phyloP scores from a whole-genome alignment of 2,797 vertebrate species.

The Acipenser ruthenus region DNA sequence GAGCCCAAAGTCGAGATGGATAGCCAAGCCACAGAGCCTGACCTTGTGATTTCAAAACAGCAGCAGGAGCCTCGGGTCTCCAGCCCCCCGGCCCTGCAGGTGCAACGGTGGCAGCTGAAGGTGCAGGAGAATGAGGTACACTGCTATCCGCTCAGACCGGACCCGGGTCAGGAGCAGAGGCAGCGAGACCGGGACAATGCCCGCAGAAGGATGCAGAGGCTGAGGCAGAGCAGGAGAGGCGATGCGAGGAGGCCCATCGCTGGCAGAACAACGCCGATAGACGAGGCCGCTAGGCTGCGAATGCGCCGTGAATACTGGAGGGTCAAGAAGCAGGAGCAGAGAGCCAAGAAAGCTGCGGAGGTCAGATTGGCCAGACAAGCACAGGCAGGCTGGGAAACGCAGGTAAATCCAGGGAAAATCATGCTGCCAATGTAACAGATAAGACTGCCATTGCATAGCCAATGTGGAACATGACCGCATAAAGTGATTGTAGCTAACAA shows the following conservation, averaged over 20 bases:
- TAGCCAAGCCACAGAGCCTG: conserved; percentile 31
- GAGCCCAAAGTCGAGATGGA: conserved; percentile 26
- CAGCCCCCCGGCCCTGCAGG: background rate
- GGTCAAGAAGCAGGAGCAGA: conserved; percentile 17
- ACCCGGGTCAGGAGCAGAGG: conserved; percentile 13
- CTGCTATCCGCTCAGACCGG: conserved; percentile 41
- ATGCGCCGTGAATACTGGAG: background rate
- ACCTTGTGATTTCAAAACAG: conserved; percentile 3
- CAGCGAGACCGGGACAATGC: too few species aligned
- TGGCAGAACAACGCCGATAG: too few species aligned
- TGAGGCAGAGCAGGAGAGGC: too few species aligned
- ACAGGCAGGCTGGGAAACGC: background rate
- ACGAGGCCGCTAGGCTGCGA: too few species aligned
- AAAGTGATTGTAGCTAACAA: too few species aligned
- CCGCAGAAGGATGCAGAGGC: too few species aligned
- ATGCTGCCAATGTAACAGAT: too few species aligned
- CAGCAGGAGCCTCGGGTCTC: conserved; percentile 29
- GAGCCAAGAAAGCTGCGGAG: conserved; percentile 10
- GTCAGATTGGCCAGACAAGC: conserved; percentile 4
- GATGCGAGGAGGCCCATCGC: too few species aligned
- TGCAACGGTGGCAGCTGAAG: background rate
- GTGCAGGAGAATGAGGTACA: conserved; percentile 55
- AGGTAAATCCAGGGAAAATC: too few species aligned
- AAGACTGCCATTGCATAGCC: too few species aligned
- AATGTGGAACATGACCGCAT: too few species aligned